These are phyloP conservation scores for Chaetogeoica ovagalla DNA, from an alignment of 2,888 invertebrate species.

Conservation along the genomic window DNA sequence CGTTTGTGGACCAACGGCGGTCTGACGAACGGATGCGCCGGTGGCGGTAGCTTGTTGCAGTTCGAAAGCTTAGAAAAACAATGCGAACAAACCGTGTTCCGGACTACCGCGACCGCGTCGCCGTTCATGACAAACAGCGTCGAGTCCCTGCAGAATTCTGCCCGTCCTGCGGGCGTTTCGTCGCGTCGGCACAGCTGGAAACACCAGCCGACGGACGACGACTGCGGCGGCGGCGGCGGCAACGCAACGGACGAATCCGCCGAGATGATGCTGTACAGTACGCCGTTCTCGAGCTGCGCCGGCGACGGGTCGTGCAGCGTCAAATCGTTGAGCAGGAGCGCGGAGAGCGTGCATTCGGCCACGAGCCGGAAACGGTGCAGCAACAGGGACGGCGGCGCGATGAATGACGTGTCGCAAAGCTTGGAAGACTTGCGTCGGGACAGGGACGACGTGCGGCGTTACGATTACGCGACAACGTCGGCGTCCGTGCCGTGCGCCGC, in stretches of 20 bases:
- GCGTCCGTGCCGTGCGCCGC: not conserved
- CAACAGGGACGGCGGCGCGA: conserved; percentile 27
- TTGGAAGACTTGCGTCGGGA: conserved; percentile 54
- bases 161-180: conserved; percentile 56
- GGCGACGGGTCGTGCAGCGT: conserved; percentile 56
- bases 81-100: conserved; percentile 63
- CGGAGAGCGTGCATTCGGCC: conserved; percentile 61
- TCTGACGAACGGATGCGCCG: conserved; percentile 38
- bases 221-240: conserved; percentile 52
- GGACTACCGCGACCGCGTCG: conserved; percentile 56
- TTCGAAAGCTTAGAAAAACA: conserved; percentile 81
- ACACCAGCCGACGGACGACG: conserved; percentile 55
- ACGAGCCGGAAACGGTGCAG: conserved; percentile 49
- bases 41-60: conserved; percentile 71
- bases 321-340: conserved; percentile 61
- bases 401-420: conserved; percentile 57
- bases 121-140: conserved; percentile 61
- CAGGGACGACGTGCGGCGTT: conserved; percentile 18
- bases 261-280: conserved; percentile 50
- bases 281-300: conserved; percentile 41
- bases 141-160: conserved; percentile 37
- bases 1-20: conserved; percentile 54
- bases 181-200: conserved; percentile 59
- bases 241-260: conserved; percentile 54
- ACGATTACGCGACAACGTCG: not conserved